phyloP scores from a whole-genome alignment of 1,140 invertebrate species.

The Caenorhabditis brenneri region DNA sequence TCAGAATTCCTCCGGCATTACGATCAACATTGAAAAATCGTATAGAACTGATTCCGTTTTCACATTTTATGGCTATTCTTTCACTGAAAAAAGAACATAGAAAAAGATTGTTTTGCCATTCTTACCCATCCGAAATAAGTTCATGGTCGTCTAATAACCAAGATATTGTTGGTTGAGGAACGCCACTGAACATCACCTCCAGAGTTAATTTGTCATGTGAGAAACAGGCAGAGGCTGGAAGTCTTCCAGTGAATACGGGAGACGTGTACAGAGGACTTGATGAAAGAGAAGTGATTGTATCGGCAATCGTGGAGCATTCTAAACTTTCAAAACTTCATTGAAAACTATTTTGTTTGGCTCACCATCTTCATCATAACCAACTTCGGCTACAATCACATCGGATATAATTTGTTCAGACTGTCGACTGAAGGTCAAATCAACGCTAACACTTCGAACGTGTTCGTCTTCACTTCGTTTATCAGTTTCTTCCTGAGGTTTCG shows the following conservation, averaged over 20 bases:
- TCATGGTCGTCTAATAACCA: conserved; percentile 19
- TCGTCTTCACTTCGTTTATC: neutral
- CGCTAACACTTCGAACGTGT: conserved; percentile 5
- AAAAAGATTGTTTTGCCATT: neutral
- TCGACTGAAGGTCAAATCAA: conserved; percentile 44
- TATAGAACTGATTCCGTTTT: conserved; percentile 8
- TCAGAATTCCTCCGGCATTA: neutral
- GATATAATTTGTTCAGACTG: conserved; percentile 25
- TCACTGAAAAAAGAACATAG: neutral
- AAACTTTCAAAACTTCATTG: neutral
- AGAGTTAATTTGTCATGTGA: neutral
- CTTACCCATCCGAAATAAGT: neutral
- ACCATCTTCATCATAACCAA: conserved; percentile 55
- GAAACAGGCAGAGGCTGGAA: neutral
- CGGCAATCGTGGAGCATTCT: conserved; percentile 55
- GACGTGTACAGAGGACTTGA: conserved; percentile 34
- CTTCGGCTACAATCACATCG: conserved; percentile 47
- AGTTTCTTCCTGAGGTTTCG: neutral
- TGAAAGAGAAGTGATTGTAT: conserved; percentile 54
- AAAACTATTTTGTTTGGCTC: neutral
- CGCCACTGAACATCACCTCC: conserved; percentile 5
- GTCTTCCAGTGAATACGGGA: conserved; percentile 31
- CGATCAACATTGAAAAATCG: neutral
- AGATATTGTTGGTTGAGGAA: conserved; percentile 17
- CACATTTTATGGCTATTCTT: conserved; percentile 15